Conservation (phyloP, 2,797 vertebrate species). For the Salmo trutta region DNA sequence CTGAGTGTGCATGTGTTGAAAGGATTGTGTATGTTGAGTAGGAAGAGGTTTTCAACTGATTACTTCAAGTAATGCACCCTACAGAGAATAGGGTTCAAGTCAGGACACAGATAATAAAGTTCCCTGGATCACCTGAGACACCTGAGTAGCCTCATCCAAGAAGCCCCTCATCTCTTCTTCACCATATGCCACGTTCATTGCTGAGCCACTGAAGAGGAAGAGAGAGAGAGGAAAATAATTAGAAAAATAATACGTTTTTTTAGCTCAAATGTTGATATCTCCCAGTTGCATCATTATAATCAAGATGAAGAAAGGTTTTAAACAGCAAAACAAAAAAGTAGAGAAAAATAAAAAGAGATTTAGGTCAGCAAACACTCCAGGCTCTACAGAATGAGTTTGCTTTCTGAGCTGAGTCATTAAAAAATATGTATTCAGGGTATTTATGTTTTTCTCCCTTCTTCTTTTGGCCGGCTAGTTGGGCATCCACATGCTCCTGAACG, state of each 20-base stretch:
- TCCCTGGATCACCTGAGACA: conserved; percentile 86
- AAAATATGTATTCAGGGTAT: conserved; percentile 67
- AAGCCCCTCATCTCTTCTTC: conserved; percentile 96
- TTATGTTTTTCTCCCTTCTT: conserved; percentile 49
- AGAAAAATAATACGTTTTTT: conserved; percentile 48
- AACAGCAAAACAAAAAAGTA: conserved; percentile 43
- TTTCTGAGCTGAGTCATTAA: conserved; percentile 69
- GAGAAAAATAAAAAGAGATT: conserved; percentile 54
- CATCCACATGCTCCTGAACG: conserved; percentile 27
- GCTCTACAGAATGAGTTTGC: conserved; percentile 57
- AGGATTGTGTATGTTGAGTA: not conserved
- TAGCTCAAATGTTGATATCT: conserved; percentile 71
- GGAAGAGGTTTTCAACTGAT: not conserved
- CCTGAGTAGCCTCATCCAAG: conserved; percentile 89
- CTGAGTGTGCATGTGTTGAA: conserved; percentile 1
- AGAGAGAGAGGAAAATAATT: conserved; percentile 58
- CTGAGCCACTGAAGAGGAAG: conserved; percentile 82
- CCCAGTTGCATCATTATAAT: conserved; percentile 69
- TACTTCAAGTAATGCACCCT: not conserved
- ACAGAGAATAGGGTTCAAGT: not conserved
- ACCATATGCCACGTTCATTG: conserved; percentile 89
- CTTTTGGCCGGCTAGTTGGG: conserved; percentile 44
- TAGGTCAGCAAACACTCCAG: conserved; percentile 72
- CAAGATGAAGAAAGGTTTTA: conserved; percentile 59
- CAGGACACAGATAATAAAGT: not conserved